These are phyloP conservation scores for Hymenopus coronatus DNA, from an alignment of 2,888 invertebrate genomes.

Conservation along the genomic window DNA sequence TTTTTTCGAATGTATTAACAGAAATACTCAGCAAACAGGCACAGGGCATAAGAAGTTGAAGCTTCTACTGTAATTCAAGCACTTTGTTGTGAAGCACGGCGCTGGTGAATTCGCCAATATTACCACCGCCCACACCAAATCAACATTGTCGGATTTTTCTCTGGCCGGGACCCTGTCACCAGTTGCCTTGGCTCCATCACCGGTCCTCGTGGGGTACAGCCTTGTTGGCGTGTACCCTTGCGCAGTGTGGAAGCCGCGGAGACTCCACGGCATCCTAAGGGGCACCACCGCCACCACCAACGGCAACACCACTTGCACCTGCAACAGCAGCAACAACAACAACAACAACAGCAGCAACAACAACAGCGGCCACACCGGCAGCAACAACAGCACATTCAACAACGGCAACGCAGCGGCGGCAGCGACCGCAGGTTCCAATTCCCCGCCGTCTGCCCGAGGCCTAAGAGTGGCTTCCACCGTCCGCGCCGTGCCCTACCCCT, in stretches of 20 bases:
- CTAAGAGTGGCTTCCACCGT: conserved; percentile 40
- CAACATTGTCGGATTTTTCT: not conserved
- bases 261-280: conserved; percentile 1
- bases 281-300: conserved; percentile 37
- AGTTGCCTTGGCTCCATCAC: conserved; percentile 34
- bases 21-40: not conserved
- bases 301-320: not conserved
- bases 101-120: not conserved
- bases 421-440: not conserved
- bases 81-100: not conserved
- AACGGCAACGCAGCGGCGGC: not conserved
- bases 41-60: not conserved
- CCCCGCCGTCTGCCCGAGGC: conserved; percentile 27
- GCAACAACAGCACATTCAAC: not conserved
- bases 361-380: not conserved
- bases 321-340: conserved; percentile 25
- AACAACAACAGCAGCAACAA: conserved; percentile 26
- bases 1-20: not conserved
- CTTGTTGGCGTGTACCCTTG: conserved; percentile 56
- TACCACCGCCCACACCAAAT: not conserved
- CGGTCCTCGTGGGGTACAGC: conserved; percentile 49
- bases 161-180: conserved; percentile 19
- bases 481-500: conserved; percentile 40
- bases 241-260: conserved; percentile 51
- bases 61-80: not conserved